Evolutionary conservation across 2,113 vertebrate genomes (phyloP), one percentile per base, ranked within the genome.

Genomic region (Murina feae): DNA sequence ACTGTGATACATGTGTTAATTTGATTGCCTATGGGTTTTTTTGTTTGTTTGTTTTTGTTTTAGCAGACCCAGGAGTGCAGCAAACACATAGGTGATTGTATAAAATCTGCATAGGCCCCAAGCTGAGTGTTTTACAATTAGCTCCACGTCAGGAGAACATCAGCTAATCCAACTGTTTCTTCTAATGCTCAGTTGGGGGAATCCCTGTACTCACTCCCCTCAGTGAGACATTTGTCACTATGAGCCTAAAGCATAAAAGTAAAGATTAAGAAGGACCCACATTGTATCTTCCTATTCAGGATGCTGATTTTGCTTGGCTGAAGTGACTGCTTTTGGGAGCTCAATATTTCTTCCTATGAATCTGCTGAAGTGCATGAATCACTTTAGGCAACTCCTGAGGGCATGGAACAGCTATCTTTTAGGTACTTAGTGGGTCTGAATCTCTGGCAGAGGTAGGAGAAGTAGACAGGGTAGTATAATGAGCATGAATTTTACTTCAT

Each of bases 1-100:
- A 81, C 32, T 88, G 32, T 93, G 81, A 92, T 93, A 92, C 89
- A 12, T 75, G 25, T 80, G 47, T 49, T 95, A 85, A 93, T 88
- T 95, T 86, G 42, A 93, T 37, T 85, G 25, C 8, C 1, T 17
- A 10, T 75, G 55, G 23, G 21, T 47, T 47, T 55, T 55, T 58
- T 44, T 44, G 21, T 47, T 47, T 47, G 11, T 23, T 58, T 23
- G 4, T 9, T 21, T 18, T 93, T 97, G 96, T 32, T 96, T 74
- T 20, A 79, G 90, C 20, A 72, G 90, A 79, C 10, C 13, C 63
- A 53, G 55, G 14, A 96, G 86, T 89, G 32, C 74, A 23, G 90
- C 90, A 96, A 89, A 81, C 28, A 47, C 58, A 28, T 35, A 90
- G 93, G 25, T 71, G 37, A n/a, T 76, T 83, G 47, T 17, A 30